These are phyloP conservation scores for Caracal caracal DNA, from an alignment of 2,113 vertebrate genomes.

Conservation along the genomic window DNA sequence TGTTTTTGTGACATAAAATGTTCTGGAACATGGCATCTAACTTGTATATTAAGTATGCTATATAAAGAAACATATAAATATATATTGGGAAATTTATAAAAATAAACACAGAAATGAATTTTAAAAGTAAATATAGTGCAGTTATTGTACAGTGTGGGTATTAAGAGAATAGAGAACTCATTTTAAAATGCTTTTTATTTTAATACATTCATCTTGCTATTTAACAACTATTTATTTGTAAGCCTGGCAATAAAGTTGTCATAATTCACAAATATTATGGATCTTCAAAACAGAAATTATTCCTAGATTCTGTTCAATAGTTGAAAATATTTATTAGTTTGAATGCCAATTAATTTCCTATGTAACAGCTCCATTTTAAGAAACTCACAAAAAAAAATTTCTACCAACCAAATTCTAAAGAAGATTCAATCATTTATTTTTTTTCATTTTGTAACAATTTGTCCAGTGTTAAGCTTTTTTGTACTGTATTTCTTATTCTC, in stretches of 20 bases:
- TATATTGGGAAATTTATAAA: not conserved
- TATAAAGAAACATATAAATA: not conserved
- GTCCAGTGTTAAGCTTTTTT: not conserved
- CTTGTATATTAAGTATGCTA: not conserved
- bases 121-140: not conserved
- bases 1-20: not conserved
- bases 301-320: not conserved
- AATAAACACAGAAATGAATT: not conserved
- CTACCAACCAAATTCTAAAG: not conserved
- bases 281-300: conserved; percentile 42
- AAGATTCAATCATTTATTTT: not conserved
- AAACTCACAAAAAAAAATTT: not conserved
- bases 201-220: not conserved
- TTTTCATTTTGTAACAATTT: not conserved
- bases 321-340: not conserved
- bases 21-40: not conserved
- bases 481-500: not conserved
- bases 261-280: not conserved
- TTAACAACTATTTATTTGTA: not conserved
- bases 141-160: not conserved
- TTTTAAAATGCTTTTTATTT: conserved; percentile 7
- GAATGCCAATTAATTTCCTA: not conserved
- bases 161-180: not conserved
- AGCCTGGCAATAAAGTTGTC: not conserved
- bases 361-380: not conserved